Base-by-base conservation (phyloP, 2,113 vertebrate species). In the Phylloscopus trochilus region DNA sequence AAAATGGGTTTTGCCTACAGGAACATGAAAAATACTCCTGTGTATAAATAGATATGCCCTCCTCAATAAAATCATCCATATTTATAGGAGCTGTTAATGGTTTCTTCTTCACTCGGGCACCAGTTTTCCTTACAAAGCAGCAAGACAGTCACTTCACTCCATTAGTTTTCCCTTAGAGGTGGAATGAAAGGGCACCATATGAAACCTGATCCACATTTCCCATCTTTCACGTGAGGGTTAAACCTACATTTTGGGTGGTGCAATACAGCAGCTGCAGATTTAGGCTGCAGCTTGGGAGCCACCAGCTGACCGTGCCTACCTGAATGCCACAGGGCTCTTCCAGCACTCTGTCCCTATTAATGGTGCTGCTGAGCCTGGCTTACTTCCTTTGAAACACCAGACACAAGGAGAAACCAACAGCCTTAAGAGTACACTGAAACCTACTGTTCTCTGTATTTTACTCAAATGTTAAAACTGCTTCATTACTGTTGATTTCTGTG, bases 261-360 rank as follows among this genome's bases (percentile, higher is more conserved):
- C 26, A 30, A 30, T 13, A 64, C 4, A 55, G 44, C 24, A 75
- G 39, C 55, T 49, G n/a, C 6, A 55, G 10, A 23, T 58, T 21
- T 4, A 41, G 80, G 85, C 53, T 52, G n/a, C 46, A 67, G 52
- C 35, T 23, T 27, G 12, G 30, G 17, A 49, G 26, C 21, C 16
- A 1, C 4, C 6, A 46, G 46, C 64, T 43, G 22, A 20, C 1
- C 6, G 11, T 49, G 67, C 56, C n/a, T n/a, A 2, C 14, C 1
- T 7, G 35, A 68, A 3, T 24, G 53, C 30, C 39, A 33, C 41
- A 41, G 41, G 28, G 22, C 17, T 39, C 56, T 6, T 8, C 2
- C 63, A 67, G 53, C 30, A 15, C 18, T 7, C 59, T 58, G 43
- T 13, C 27, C 47, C 37, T 33, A 35, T 37, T 58, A 21, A 43